These are phyloP conservation scores for Gambusia holbrooki DNA, from an alignment of 2,113 vertebrate species.

Conservation along the genomic window DNA sequence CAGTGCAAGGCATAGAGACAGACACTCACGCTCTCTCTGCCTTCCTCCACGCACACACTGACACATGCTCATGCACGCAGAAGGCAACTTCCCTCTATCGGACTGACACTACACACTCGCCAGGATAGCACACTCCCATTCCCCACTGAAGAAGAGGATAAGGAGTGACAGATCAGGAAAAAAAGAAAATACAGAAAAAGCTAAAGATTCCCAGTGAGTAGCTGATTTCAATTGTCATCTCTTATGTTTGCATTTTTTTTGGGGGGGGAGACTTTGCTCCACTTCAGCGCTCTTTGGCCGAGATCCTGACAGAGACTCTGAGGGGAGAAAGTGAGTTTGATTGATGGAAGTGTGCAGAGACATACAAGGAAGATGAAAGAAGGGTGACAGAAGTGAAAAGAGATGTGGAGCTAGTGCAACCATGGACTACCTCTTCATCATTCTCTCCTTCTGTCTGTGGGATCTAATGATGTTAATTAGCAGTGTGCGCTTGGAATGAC, in stretches of 20 bases:
- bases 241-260: slow-evolving; percentile 9
- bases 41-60: slow-evolving; percentile 33
- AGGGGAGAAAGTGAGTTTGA: slow-evolving; percentile 39
- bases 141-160: slow-evolving; percentile 66
- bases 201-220: slow-evolving; percentile 71
- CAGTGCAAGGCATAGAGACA: slow-evolving; percentile 80
- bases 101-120: slow-evolving; percentile 71
- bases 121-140: slow-evolving; percentile 55
- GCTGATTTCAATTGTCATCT: slow-evolving; percentile 38
- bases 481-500: slow-evolving; percentile 71
- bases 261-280: slow-evolving; percentile 17
- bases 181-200: slow-evolving; percentile 48
- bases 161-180: slow-evolving; percentile 70
- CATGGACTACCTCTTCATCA: slow-evolving; percentile 51
- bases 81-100: slow-evolving; percentile 73
- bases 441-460: slow-evolving; percentile 39
- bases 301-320: slow-evolving; percentile 35
- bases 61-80: slow-evolving; percentile 43
- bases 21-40: slow-evolving; percentile 66
- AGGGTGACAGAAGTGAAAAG: slow-evolving; percentile 45
- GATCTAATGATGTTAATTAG: slow-evolving; percentile 70
- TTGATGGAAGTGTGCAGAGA: slow-evolving; percentile 32
- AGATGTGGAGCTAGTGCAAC: slow-evolving; percentile 47
- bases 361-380: slow-evolving; percentile 20
- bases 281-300: slow-evolving; percentile 26